Base-by-base conservation (phyloP, 2,113 vertebrate genomes). In the Dinomys branickii region DNA sequence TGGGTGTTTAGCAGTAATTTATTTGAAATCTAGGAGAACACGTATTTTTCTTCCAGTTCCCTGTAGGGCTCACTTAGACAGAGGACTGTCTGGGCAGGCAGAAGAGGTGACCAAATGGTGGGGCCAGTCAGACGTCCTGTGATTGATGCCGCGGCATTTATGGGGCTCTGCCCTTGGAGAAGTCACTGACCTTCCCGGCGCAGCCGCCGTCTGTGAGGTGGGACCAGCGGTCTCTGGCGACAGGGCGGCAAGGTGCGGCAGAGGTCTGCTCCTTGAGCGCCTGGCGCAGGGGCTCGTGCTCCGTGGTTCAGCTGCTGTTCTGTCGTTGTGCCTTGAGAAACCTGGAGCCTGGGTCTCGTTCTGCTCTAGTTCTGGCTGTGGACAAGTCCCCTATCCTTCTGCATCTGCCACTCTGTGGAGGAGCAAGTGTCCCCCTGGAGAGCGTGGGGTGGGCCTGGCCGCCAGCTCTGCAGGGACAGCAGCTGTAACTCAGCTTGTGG, bases 1-100 rank as follows among this genome's bases (percentile, higher is more conserved):
- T 87, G 83, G 85, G 10, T 94, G 83, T 86, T 94, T 90, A 41
- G 86, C 82, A 94, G 89, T 80, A 85, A 87, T 87, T 69, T 94
- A 77, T 94, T 93, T 95, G 73, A 91, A 91, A 77, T 85, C 28
- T 54, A 52, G 38, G 77, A 77, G 69, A 75, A 93, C 73, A 24
- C 22, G 6, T 50, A 50, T 59, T 59, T 59, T 24, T 59, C 20
- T 59, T 58, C 58, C 58, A 24, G 6, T 22, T 22, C 8, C 20
- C 5, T 59, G 58, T 59, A 2, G 58, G 58, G 1, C 17, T 50
- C 81, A 24, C 33, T 14, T 52, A 44, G 85, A 35, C 38, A 59
- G 54, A 3, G 12, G 38, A 8, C 7, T 16, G 41, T 28, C 22
- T 19, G 47, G 20, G 3, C 59, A 28, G 59, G 59, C 59, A 61